These are phyloP conservation scores for Metalampra italica DNA, from an alignment of 2,888 invertebrate species.

Conservation along the genomic window DNA sequence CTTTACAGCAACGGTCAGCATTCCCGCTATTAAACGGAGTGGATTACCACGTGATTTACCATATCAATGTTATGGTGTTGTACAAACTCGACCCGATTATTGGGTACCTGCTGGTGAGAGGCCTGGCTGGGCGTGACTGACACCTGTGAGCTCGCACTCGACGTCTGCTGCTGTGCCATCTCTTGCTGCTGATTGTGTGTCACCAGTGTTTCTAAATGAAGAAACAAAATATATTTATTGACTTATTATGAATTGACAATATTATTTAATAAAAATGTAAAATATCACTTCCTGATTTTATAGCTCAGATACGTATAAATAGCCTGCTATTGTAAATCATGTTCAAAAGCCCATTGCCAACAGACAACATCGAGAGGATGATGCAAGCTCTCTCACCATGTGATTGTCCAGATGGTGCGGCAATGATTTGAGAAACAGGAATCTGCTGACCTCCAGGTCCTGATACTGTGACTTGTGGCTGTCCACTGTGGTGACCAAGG, in stretches of 20 bases:
- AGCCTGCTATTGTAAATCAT: no score
- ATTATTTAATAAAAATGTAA: no score
- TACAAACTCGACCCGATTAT: slow-evolving; percentile 75
- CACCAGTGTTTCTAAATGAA: slow-evolving; percentile 59
- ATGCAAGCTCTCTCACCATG: slow-evolving; percentile 47
- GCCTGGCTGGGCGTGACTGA: slow-evolving; percentile 52
- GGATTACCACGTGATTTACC: slow-evolving; percentile 71
- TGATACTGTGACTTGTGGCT: slow-evolving; percentile 63
- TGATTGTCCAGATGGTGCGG: slow-evolving; percentile 62
- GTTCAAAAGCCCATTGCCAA: no score
- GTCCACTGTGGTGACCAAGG: slow-evolving; percentile 77
- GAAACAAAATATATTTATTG: slow-evolving; percentile 11
- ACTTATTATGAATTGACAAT: no score
- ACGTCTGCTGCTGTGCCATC: slow-evolving; percentile 48
- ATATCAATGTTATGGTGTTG: slow-evolving; percentile 78
- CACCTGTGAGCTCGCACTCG: slow-evolving; percentile 45
- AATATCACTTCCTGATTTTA: no score
- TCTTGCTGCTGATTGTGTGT: slow-evolving; percentile 73
- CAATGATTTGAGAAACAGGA: slow-evolving; percentile 69
- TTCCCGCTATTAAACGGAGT: slow-evolving; percentile 61
- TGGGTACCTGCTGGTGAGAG: slow-evolving; percentile 75
- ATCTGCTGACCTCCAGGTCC: slow-evolving; percentile 62
- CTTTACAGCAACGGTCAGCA: slow-evolving; percentile 50
- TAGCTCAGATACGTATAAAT: no score
- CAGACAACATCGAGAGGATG: neutral